Conservation (phyloP, 2,797 vertebrate species). For the Catharus ustulatus region DNA sequence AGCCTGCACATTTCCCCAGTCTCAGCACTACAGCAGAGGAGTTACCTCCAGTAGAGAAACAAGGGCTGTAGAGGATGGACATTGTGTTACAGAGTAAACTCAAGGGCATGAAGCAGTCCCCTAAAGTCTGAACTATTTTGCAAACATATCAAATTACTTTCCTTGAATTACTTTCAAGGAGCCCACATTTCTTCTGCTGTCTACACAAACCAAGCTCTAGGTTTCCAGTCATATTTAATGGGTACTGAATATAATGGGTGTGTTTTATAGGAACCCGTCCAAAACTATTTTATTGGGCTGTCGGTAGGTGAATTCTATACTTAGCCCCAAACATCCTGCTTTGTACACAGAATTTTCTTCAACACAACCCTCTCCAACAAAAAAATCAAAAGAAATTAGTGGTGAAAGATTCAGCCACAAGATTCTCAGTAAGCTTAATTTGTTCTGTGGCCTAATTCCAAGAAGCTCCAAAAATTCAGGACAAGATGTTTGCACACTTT, state of each 20-base stretch:
- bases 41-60: not conserved
- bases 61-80: not conserved
- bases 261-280: not conserved
- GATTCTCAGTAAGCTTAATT: slow-evolving; percentile 46
- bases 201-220: not conserved
- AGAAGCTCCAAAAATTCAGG: slow-evolving; percentile 3
- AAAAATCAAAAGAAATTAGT: slow-evolving; percentile 37
- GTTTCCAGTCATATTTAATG: slow-evolving; percentile 1
- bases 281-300: not conserved
- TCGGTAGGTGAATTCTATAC: not conserved
- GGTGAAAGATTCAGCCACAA: slow-evolving; percentile 51
- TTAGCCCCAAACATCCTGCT: slow-evolving; percentile 10
- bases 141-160: not conserved
- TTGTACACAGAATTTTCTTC: not conserved
- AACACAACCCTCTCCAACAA: not conserved
- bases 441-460: slow-evolving; percentile 44
- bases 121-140: not conserved
- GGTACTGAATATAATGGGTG: not conserved
- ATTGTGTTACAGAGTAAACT: not conserved
- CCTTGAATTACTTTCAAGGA: not conserved
- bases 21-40: not conserved
- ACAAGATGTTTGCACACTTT: slow-evolving; percentile 43
- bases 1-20: not conserved
- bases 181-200: not conserved
- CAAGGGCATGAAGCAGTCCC: not conserved